Base-by-base conservation (phyloP, 1,140 invertebrate genomes). In the Leptoteleia sp. region DNA sequence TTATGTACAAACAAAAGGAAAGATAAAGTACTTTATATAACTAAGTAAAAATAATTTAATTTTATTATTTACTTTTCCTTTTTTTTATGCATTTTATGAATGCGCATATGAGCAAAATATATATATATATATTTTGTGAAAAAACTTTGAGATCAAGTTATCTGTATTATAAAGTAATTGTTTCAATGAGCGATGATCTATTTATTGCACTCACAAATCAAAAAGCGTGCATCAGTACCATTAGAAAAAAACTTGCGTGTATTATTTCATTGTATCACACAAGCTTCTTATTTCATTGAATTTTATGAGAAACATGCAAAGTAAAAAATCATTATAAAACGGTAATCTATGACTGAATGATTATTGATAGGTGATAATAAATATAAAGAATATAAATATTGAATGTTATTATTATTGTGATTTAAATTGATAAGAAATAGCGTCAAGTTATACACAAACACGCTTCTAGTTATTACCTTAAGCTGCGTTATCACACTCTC, bases 401-500 rank as follows among this genome's bases (percentile, higher is more conserved):
- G 11, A 31, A 45, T 29, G 35, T 42, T 50, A 50, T 45, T 54
- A 15, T 42, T 50, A 50, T 37, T 45, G 11, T 35, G 35, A 50
- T 40, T 59, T 16, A 42, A 25, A 33, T 40, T 25, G 61, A 76
- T 54, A 77, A 71, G 50, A 64, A 38, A 15, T 57, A 50, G 40
- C 45, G n/a, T 85, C 54, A 55, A 68, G 1, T 87, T 82, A 22
- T 88, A 57, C 9, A 77, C 70, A 77, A 71, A 67, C 61, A 42
- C 13, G 76, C 48, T 65, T 67, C 47, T 65, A 68, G 47, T 68
- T 47, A 82, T 88, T 85, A 92, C 91, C 90, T 94, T 91, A 76
- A 96, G 90, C 83, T 96, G 95, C 55, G 93, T 90, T 72, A 95
- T 76, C 59, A 96, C 91, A 68, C 89, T 91, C 57, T 91, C 89